Base-by-base conservation (phyloP, 2,888 invertebrate species). In the Brachylomia viminalis region DNA sequence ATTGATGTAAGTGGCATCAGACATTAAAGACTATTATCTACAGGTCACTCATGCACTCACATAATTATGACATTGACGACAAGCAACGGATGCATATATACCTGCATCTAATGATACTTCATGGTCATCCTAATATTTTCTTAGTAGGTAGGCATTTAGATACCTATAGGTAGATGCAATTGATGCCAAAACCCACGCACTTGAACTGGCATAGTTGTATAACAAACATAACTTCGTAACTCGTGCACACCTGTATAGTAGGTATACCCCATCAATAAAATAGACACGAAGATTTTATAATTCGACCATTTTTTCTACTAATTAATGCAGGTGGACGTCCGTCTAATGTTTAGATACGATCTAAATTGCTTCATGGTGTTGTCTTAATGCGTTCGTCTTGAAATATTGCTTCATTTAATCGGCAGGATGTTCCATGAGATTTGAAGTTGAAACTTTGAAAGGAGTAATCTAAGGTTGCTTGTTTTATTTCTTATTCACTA, bases 21-120 rank as follows among this genome's bases (percentile, higher is more conserved):
- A 17, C 45, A 56, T 71, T 59, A 59, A 66, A 68, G 69, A 68
- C 67, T 52, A 59, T 23, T 30, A 20, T 8, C 11, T 23, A 75
- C 72, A 85, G 83, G 85, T 84, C 78, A 85, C 23, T 20, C 27
- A 58, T 68, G 65, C 85, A 78, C 33, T 70, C 23, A n/a, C 27
- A 66, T 64, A n/a, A n/a, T n/a, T n/a, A 52, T 27, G 85, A 75
- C 84, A 82, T 68, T 78, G 75, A 62, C 45, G 2, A 68, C 66
- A 68, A 7, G 79, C 64, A 67, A 68, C 62, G n/a, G 58, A 72
- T 78, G 61, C 65, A 20, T 74, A 23, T 11, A 47, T 47, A 75
- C 42, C 38, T 75, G 27, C 10, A 27, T 52, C 11, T 52, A 64
- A 54, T 27, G 30, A 61, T 47, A 56, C 27, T 42, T 54, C 11